These are phyloP conservation scores for Nemapogon koenigi DNA, from an alignment of 2,888 invertebrate species.

Conservation along the genomic window DNA sequence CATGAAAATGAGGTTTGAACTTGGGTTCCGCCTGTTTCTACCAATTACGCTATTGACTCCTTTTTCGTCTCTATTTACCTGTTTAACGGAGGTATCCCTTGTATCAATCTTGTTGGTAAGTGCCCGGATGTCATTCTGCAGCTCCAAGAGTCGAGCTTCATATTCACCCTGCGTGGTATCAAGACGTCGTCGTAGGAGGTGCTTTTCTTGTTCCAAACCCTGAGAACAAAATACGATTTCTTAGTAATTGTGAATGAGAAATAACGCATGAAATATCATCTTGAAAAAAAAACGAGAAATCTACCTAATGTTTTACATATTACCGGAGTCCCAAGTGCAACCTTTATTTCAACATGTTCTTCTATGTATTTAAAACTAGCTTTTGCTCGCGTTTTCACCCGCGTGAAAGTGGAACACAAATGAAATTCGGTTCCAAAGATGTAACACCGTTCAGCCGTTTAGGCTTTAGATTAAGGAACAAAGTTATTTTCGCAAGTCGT, in stretches of 20 bases:
- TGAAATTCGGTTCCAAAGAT: too few relatives aligned
- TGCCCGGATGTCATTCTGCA: conserved; percentile 87
- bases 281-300: not conserved
- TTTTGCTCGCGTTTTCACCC: not conserved
- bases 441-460: not conserved
- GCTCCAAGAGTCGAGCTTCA: conserved; percentile 84
- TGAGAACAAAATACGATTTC: conserved; percentile 52
- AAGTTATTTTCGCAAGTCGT: too few relatives aligned
- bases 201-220: conserved; percentile 93
- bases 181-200: conserved; percentile 83
- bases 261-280: not conserved
- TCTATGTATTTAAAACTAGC: not conserved
- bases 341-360: too few relatives aligned
- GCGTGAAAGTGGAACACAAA: not conserved
- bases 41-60: too few relatives aligned
- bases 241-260: not conserved
- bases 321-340: too few relatives aligned
- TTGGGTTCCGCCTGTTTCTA: too few relatives aligned
- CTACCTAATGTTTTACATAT: too few relatives aligned
- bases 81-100: conserved; percentile 64
- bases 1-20: too few relatives aligned
- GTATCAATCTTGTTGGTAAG: conserved; percentile 78
- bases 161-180: conserved; percentile 88
- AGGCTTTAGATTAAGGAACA: too few relatives aligned
- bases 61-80: conserved; percentile 34